Evolutionary conservation across 92 coral and sea anemone species (phyloP).

Genomic region (Muricea muricata): DNA sequence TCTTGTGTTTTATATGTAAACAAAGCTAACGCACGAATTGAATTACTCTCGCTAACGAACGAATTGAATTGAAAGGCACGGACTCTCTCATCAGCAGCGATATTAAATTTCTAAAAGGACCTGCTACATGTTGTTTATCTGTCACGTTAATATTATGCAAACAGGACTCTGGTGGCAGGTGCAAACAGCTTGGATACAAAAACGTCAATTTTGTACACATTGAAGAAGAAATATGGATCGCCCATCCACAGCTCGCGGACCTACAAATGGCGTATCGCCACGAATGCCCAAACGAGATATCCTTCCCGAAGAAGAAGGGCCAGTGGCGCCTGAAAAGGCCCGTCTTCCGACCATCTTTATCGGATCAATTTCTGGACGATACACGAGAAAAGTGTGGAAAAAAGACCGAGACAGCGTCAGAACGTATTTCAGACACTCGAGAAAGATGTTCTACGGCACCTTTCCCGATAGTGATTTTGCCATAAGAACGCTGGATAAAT

Average conservation of each 20-base stretch:
- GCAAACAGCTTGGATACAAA: slow-evolving; percentile 9
- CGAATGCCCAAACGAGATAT: slow-evolving; percentile 4
- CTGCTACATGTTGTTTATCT: neutral
- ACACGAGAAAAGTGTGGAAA: slow-evolving; percentile 41
- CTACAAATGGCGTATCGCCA: neutral
- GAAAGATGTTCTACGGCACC: slow-evolving; percentile 23
- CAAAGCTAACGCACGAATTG: no score
- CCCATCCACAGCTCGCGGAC: neutral
- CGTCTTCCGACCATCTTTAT: slow-evolving; percentile 34
- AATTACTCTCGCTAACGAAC: no score
- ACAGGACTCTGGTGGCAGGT: neutral
- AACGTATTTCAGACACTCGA: slow-evolving; percentile 11
- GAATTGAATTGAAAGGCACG: no score
- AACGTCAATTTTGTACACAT: neutral
- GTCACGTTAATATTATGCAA: neutral
- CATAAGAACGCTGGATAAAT: slow-evolving; percentile 6
- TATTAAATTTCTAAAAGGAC: neutral
- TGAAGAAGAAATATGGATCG: neutral
- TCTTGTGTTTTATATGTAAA: no score
- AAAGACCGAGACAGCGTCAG: slow-evolving; percentile 34
- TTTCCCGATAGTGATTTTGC: slow-evolving; percentile 25
- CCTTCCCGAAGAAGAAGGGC: slow-evolving; percentile 40
- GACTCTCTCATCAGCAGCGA: no score
- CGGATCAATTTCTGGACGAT: slow-evolving; percentile 24
- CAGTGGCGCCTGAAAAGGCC: slow-evolving; percentile 27